phyloP scores from a whole-genome alignment of 1,140 invertebrate species.

The Hyles vespertilio region DNA sequence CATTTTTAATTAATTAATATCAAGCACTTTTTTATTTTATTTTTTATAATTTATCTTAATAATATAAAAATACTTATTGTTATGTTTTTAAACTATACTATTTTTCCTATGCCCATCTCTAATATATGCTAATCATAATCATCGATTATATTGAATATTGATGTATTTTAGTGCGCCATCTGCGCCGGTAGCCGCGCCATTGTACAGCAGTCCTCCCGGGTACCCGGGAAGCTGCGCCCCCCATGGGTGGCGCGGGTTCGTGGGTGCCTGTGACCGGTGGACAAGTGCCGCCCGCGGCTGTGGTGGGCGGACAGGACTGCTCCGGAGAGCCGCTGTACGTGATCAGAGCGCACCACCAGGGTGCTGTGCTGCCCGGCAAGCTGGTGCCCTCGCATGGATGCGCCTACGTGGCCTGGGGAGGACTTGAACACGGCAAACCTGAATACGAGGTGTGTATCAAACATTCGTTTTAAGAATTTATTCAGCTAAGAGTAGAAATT shows the following conservation, averaged over 20 bases:
- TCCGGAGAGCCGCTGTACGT: constrained; percentile 83
- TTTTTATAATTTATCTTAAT: too few relatives aligned
- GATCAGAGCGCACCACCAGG: constrained; percentile 83
- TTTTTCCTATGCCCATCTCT: too few relatives aligned
- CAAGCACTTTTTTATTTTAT: too few relatives aligned
- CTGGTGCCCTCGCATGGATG: constrained; percentile 82
- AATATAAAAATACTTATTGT: too few relatives aligned
- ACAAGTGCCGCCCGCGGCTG: constrained; percentile 82
- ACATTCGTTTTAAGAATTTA: background rate
- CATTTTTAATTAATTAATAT: too few relatives aligned
- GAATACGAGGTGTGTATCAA: constrained; percentile 82
- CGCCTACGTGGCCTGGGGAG: constrained; percentile 87
- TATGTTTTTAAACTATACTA: too few relatives aligned
- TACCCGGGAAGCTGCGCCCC: constrained; percentile 40
- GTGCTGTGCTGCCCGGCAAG: constrained; percentile 88
- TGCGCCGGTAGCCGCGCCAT: constrained; percentile 55
- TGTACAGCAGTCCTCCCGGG: constrained; percentile 49
- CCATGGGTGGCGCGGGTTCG: constrained; percentile 49
- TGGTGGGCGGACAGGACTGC: constrained; percentile 84
- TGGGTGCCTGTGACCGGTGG: constrained; percentile 83
- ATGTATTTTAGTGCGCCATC: constrained; percentile 64
- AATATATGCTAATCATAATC: background rate
- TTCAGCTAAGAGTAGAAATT: too few relatives aligned
- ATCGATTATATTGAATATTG: constrained; percentile 1
- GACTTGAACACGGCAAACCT: constrained; percentile 82